Evolutionary conservation across 2,113 vertebrate species (phyloP).

Genomic region (Zingel zingel): DNA sequence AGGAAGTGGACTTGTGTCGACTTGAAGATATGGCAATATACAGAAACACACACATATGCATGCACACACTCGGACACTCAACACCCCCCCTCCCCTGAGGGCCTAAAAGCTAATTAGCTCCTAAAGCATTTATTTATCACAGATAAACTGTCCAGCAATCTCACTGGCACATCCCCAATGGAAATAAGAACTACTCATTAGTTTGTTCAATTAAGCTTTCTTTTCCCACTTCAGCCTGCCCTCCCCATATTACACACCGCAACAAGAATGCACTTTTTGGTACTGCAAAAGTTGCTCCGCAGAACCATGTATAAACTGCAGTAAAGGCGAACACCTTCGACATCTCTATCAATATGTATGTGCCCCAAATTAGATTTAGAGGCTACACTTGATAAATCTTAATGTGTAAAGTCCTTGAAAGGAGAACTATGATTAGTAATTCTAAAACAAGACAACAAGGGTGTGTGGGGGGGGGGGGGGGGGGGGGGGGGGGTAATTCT

Average conservation of each 20-base stretch:
- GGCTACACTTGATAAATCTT: constrained; percentile 37
- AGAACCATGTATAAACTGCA: constrained; percentile 32
- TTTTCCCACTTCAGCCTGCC: constrained; percentile 73
- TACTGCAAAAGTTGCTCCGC: constrained; percentile 58
- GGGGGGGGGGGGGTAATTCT: constrained; percentile 12
- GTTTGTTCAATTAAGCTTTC: constrained; percentile 86
- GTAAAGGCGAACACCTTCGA: constrained; percentile 27
- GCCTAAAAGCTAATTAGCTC: constrained; percentile 83
- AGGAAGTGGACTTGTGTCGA: constrained; percentile 68
- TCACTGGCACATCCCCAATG: constrained; percentile 82
- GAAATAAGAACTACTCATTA: constrained; percentile 86
- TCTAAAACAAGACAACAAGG: constrained; percentile 32
- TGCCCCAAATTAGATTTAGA: constrained; percentile 41
- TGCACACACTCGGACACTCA: constrained; percentile 75
- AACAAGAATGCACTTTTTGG: constrained; percentile 63
- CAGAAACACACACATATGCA: constrained; percentile 57
- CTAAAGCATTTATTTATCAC: constrained; percentile 87
- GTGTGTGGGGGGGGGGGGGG: no score
- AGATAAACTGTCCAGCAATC: constrained; percentile 89
- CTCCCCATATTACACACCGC: constrained; percentile 57
- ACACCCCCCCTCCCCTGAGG: constrained; percentile 74
- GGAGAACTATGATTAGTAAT: constrained; percentile 10
- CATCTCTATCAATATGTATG: constrained; percentile 29
- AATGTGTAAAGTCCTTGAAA: constrained; percentile 26
- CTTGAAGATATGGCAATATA: constrained; percentile 66